Base-by-base conservation (phyloP, 2,113 vertebrate genomes). In the Pyxicephalus adspersus region DNA sequence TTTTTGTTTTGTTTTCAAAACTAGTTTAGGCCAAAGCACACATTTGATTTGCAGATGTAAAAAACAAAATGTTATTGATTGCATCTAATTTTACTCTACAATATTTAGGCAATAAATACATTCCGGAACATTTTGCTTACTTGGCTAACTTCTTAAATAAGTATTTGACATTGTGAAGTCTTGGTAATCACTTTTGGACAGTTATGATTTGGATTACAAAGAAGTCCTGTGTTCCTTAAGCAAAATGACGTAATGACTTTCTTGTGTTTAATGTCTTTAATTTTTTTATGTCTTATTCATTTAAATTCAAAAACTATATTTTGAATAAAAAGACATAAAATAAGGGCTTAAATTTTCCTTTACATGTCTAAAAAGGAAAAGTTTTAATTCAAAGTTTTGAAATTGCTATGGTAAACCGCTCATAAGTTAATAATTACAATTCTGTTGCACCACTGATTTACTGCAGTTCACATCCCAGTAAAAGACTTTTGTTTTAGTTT, bases 21-120 rank as follows among this genome's bases (percentile, higher is more conserved):
- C 19, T 25, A 55, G 51, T 58, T 28, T 31, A 22, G 20, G 57
- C n/a, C 70, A 57, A 22, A 58, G 28, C 70, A 34, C 70, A 73
- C 70, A 73, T 55, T 57, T 73, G 52, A 73, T 73, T 73, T 73
- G 70, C 70, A 73, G 54, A 73, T 57, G 70, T 57, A 9, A 22
- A 34, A 58, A 31, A 5, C 5, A 45, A 45, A 45, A 45, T 19
- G 16, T 19, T 58, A 60, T 71, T 34, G 71, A 58, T 57, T 74
- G 54, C 18, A 58, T 29, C 38, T 17, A 74, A 58, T 74, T 73
- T 54, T 34, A 73, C 28, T 51, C 57, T 31, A 26, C 26, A 55
- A 22, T 74, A 58, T 28, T 60, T 60, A 5, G 9, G 29, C 54
- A 74, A 60, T 57, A 74, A 74, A 74, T 28, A 38, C 71, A 34